Evolutionary conservation across 1,140 invertebrate species (phyloP), one percentile per base, ranked within the genome.

Genomic region (Cydia splendana): DNA sequence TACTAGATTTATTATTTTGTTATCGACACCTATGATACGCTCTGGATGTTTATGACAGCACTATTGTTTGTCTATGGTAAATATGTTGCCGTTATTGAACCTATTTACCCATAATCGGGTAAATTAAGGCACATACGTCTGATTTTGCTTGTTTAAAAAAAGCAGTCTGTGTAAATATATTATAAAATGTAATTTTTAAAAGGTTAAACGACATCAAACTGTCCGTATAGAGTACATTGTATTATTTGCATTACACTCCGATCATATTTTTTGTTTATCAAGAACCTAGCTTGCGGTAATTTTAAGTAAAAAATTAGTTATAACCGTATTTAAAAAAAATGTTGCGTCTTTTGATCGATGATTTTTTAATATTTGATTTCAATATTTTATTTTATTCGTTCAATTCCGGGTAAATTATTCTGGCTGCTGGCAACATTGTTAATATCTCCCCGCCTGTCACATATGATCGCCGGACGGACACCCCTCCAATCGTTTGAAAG

Each of bases 1-100:
- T 15, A 15, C 12, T 45, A 20, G 9, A 62, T n/a, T 24, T 10
- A 6, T 53, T 15, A n/a, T 57, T 57, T 7, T 57, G 7, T 57
- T 57, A 62, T 38, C 65, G 38, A 78, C 15, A 67, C 15, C 28
- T 62, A 3, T 2, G 20, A 10, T 62, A 24, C 0, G 2, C 57
- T 4, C 57, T 62, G 57, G 18, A 9, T 62, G 5, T 24, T 62
- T 28, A 67, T 18, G 53, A 6, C 13, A 65, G 20, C 45, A 75
- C 73, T 77, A 45, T n/a, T 62, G 24, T 28, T 79, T 74, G 62
- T 80, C 76, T 83, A 78, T 83, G 82, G 75, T 75, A 62, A 18
- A 79, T 76, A 67, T 77, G 48, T 80, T 80, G 30, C 78, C 78
- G 67, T 20, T 78, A 15, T 38, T 30, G 48, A 10, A 75, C 12